These are phyloP conservation scores for Synanthedon andrenaeformis DNA, from an alignment of 2,888 invertebrate species.

Conservation along the genomic window DNA sequence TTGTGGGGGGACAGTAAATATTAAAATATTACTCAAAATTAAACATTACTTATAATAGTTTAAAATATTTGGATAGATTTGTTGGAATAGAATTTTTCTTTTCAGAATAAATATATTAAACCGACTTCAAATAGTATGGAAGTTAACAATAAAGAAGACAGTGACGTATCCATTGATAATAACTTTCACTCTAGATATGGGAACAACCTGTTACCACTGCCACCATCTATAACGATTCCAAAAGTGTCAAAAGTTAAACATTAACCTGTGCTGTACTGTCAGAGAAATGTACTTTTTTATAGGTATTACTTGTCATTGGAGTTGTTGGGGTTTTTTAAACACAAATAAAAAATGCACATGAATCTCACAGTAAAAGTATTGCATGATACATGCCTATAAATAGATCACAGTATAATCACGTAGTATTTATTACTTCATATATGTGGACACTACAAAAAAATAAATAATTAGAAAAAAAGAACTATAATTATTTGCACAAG, in stretches of 20 bases:
- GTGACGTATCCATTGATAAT: conserved; percentile 47
- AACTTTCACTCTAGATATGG: conserved; percentile 64
- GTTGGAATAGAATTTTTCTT: conserved; percentile 16
- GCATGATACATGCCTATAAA: no score
- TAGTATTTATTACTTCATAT: no score
- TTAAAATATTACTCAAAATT: no score
- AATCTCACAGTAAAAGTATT: background rate
- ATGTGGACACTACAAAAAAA: no score
- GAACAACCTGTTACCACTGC: conserved; percentile 57
- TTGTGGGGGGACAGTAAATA: no score
- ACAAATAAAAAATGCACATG: background rate
- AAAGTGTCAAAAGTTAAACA: conserved; percentile 50
- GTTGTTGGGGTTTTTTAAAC: no score
- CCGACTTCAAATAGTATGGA: conserved; percentile 7
- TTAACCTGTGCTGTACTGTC: conserved; percentile 8
- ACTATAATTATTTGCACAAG: no score
- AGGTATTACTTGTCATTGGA: background rate
- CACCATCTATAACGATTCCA: conserved; percentile 58
- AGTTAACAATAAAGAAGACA: conserved; percentile 27
- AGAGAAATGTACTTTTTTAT: background rate
- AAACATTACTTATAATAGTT: no score
- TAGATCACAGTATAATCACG: no score
- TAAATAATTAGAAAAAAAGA: no score
- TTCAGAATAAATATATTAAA: conserved; percentile 38
- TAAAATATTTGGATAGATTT: no score